These are phyloP conservation scores for Megastigmus dorsalis DNA, from an alignment of 2,888 invertebrate species.

Conservation along the genomic window DNA sequence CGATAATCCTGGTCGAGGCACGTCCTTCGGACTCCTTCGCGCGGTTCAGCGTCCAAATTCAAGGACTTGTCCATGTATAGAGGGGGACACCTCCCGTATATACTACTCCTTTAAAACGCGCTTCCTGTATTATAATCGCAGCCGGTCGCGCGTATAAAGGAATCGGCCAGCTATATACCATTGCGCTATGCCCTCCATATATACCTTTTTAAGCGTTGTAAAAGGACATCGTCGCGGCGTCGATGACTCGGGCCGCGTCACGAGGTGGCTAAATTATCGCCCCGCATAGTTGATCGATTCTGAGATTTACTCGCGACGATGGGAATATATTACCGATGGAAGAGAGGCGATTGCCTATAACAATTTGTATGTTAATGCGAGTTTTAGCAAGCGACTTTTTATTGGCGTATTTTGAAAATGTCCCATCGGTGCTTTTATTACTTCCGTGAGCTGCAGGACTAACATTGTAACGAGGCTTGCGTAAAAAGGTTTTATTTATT, in stretches of 20 bases:
- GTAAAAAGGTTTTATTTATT: no score
- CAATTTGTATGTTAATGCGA: no score
- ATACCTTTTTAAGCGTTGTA: no score
- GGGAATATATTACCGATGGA: no score
- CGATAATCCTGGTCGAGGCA: constrained; percentile 30
- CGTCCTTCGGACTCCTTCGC: constrained; percentile 39
- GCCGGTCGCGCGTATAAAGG: neutral
- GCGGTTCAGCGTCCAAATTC: constrained; percentile 53
- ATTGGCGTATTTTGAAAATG: no score
- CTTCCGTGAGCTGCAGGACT: no score
- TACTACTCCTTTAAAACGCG: constrained; percentile 13
- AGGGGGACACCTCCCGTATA: neutral
- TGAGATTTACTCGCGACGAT: neutral
- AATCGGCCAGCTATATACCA: no score
- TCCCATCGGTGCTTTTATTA: no score
- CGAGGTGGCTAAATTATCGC: constrained; percentile 19
- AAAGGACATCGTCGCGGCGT: constrained; percentile 40
- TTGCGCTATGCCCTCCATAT: neutral
- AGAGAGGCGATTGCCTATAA: no score
- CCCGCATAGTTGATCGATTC: constrained; percentile 34
- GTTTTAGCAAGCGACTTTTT: no score
- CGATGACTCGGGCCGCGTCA: constrained; percentile 10
- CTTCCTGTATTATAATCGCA: constrained; percentile 51
- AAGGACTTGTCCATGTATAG: constrained; percentile 47
- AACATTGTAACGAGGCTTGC: no score